A percentile compares a stretch with the other conserved stretches of the same genome.
phyloP scores from a whole-genome alignment of 2,888 invertebrate species.

The Smittia sp. region DNA sequence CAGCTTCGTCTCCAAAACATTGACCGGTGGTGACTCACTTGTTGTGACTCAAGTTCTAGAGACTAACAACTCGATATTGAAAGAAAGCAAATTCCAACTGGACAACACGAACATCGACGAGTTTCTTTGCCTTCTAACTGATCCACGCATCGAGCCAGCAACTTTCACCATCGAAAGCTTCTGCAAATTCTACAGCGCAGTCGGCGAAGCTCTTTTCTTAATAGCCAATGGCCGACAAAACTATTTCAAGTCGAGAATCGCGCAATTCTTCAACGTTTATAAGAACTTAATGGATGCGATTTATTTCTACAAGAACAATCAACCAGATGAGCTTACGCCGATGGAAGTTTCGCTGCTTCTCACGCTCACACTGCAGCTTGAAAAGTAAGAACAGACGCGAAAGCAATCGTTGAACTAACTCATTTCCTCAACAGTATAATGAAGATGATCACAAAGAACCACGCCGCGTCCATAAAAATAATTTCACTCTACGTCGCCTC shows the following conservation, averaged over 20 bases:
- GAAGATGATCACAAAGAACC: conserved; percentile 28
- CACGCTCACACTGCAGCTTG: not conserved
- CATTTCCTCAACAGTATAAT: conserved; percentile 29
- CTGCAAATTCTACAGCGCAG: conserved; percentile 14
- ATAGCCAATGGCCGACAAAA: not conserved
- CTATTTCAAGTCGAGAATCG: conserved; percentile 30
- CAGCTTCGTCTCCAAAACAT: not conserved
- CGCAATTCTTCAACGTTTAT: conserved; percentile 30
- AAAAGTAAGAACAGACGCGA: conserved; percentile 20
- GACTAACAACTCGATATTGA: conserved; percentile 10
- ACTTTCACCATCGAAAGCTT: not conserved
- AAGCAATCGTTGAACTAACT: not conserved
- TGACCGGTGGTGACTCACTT: not conserved
- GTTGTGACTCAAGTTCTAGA: not conserved
- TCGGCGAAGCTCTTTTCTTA: conserved; percentile 27
- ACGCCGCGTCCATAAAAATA: not conserved
- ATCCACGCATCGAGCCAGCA: conserved; percentile 6
- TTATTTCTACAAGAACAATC: conserved; percentile 34
- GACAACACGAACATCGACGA: conserved; percentile 19
- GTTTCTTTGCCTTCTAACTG: not conserved
- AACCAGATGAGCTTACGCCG: not conserved
- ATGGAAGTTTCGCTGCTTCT: conserved; percentile 21
- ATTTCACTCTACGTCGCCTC: conserved; percentile 29
- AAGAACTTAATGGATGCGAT: conserved; percentile 12
- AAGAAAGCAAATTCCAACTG: not conserved